Evolutionary conservation across 2,113 vertebrate genomes (phyloP).

Genomic region (Myrmecobius fasciatus): DNA sequence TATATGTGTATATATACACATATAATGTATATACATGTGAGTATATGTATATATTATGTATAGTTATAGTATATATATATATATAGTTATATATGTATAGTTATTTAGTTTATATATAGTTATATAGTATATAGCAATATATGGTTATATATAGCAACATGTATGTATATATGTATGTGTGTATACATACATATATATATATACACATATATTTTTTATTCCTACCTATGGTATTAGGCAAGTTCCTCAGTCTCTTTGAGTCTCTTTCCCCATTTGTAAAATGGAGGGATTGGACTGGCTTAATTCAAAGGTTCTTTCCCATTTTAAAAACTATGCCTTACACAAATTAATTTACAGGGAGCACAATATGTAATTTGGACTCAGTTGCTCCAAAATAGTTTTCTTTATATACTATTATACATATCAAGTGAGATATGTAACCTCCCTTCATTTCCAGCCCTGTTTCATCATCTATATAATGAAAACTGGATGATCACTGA

Average conservation of each 20-base stretch:
- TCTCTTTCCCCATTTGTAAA: not conserved
- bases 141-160: no score
- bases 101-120: no score
- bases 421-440: not conserved
- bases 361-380: not conserved
- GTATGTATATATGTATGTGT: no score
- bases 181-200: no score
- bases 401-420: not conserved
- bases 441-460: not conserved
- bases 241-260: not conserved
- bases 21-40: no score
- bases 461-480: not conserved
- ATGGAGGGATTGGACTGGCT: not conserved
- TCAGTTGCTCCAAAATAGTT: not conserved
- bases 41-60: no score
- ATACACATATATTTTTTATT: no score
- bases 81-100: no score
- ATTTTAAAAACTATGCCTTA: not conserved
- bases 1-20: no score
- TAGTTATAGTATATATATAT: no score
- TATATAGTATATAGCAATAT: no score
- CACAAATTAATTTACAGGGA: not conserved
- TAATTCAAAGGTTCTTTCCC: not conserved
- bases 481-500: not conserved
- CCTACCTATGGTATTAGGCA: not conserved